Evolutionary conservation across 2,888 invertebrate genomes (phyloP).

Genomic region (Lithophane leautieri): DNA sequence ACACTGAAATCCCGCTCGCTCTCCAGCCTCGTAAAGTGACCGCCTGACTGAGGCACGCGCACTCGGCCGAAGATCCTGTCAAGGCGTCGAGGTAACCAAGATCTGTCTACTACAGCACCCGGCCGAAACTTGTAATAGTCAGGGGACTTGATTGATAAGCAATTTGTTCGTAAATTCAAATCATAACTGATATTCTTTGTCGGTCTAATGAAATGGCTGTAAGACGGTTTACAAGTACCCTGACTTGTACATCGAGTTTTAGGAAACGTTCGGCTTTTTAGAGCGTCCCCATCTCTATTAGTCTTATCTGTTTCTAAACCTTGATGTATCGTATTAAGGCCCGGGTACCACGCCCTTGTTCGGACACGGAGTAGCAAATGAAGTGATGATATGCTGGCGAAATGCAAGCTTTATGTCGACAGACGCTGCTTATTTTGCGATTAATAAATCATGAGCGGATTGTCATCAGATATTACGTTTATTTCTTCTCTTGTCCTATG

Average conservation of each 20-base stretch:
- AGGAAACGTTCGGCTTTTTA: background rate
- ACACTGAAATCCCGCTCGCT: conserved; percentile 90
- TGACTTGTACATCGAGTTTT: conserved; percentile 3
- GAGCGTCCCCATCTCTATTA: background rate
- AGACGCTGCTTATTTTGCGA: background rate
- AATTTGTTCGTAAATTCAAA: background rate
- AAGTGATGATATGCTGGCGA: conserved; percentile 14
- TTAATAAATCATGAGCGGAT: background rate
- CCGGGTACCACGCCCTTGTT: conserved; percentile 11
- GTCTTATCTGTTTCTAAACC: background rate
- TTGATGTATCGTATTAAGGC: background rate
- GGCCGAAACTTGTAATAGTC: background rate
- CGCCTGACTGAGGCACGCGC: conserved; percentile 79
- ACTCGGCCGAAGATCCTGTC: conserved; percentile 44
- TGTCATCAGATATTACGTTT: background rate
- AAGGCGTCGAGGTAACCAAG: conserved; percentile 47
- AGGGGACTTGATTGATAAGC: conserved; percentile 3
- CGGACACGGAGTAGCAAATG: conserved; percentile 19
- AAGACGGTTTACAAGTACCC: background rate
- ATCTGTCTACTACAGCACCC: conserved; percentile 4
- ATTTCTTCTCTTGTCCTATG: background rate
- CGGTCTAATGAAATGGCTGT: no score
- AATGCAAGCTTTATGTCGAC: conserved; percentile 3
- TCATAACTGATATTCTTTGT: background rate
- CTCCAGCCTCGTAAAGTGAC: conserved; percentile 90